Conservation (phyloP, 2,113 vertebrate genomes). For the Notarius quadriscutis region DNA sequence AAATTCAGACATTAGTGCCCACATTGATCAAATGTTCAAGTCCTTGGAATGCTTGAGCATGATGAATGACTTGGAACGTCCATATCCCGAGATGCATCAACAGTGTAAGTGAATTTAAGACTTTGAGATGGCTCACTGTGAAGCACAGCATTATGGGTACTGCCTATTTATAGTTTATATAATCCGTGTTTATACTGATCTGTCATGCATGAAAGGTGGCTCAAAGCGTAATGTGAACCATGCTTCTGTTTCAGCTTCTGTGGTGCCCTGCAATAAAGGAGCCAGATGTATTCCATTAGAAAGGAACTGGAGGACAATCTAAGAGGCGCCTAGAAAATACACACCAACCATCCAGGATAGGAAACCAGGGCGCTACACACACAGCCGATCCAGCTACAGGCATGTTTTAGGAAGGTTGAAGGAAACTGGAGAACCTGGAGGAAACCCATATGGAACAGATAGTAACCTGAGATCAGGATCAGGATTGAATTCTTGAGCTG, state of each 20-base stretch:
- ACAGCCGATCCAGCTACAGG: background rate
- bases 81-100: background rate
- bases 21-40: background rate
- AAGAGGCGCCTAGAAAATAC: background rate
- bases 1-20: background rate
- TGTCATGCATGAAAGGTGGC: constrained; percentile 20
- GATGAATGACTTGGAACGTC: background rate
- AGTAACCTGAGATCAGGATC: background rate
- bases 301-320: background rate
- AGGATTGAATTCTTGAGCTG: background rate
- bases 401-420: background rate
- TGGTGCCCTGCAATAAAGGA: background rate
- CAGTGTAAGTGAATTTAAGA: background rate
- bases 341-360: background rate
- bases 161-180: constrained; percentile 22
- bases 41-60: background rate
- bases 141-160: background rate
- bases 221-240: background rate
- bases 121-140: background rate
- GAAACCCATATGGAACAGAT: background rate
- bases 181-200: constrained; percentile 7
- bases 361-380: background rate
- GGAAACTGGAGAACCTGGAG: background rate
- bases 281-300: background rate
- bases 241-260: background rate